These are phyloP conservation scores for Python bivittatus DNA, from an alignment of 2,113 vertebrate species.

Conservation along the genomic window DNA sequence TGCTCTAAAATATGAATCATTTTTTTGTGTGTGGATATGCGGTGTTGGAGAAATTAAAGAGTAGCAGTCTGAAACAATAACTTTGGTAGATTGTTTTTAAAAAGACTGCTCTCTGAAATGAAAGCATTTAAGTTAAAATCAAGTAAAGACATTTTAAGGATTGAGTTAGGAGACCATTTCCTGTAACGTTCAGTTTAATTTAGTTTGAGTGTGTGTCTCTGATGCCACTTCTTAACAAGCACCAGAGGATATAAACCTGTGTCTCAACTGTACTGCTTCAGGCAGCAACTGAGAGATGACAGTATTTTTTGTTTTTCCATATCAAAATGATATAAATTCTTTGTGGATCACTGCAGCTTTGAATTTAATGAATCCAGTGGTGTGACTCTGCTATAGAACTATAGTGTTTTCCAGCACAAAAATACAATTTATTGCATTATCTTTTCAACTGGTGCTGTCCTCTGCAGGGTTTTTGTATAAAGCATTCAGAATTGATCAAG, in stretches of 20 bases:
- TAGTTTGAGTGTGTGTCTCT: not conserved
- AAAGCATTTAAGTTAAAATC: not conserved
- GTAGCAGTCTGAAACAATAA: slow-evolving; percentile 14
- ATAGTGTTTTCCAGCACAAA: too few species aligned
- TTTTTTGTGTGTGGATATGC: slow-evolving; percentile 20
- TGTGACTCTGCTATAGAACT: too few species aligned
- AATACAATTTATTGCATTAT: too few species aligned
- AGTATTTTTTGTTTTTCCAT: not conserved
- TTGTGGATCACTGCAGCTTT: not conserved
- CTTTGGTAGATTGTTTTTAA: not conserved
- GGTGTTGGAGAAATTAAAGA: slow-evolving; percentile 35
- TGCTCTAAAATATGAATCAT: slow-evolving; percentile 13
- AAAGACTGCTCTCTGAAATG: not conserved
- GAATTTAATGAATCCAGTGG: too few species aligned
- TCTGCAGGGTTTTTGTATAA: too few species aligned
- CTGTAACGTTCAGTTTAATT: not conserved
- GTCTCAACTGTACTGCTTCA: not conserved
- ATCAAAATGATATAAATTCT: not conserved
- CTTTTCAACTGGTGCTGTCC: too few species aligned
- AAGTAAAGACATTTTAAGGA: not conserved
- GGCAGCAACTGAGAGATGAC: not conserved
- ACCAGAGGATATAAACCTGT: not conserved
- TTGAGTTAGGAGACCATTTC: not conserved
- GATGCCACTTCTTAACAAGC: not conserved
- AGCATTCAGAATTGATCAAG: too few species aligned